Base-by-base conservation (phyloP, 2,797 vertebrate species). In the Malurus splendens region DNA sequence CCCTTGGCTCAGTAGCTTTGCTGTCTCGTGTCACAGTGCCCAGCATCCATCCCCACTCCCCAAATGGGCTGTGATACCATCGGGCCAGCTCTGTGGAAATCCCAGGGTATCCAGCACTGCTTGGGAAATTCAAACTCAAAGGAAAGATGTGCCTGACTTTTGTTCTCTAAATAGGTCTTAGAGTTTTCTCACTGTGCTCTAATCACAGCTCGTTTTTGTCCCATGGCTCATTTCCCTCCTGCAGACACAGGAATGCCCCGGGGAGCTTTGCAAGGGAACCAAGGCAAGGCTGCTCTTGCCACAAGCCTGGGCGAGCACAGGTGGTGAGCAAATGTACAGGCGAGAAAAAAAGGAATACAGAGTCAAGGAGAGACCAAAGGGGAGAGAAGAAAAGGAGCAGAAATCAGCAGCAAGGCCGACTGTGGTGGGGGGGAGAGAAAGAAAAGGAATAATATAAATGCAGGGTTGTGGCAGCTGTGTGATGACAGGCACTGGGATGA, bases 401-500 rank as follows among this genome's bases (percentile, higher is more conserved):
- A 54, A 80, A 68, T 59, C 51, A 65, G 60, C 33, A 81, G 83
- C 33, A 50, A 64, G 33, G 62, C 59, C 87, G 47, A 60, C 42
- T 36, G 1, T 2, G 23, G n/a, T 6, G 16, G 23, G 1, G 2
- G 64, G 74, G 72, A 84, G 36, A 73, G 72, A 71, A 86, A 94
- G 70, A 47, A 73, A 67, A 82, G 39, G 52, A 90, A 41, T 12
- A 45, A 72, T 82, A 91, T 39, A 94, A 85, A 74, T 27, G 78
- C 38, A 57, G 71, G 66, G 38, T 4, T 89, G 70, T 59, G 55
- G 89, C 86, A 91, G 82, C 73, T 72, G 55, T 0, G 16, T 44
- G 91, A 75, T 87, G 94, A 93, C 87, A 91, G 86, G 82, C 84
- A 12, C 41, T 39, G 76, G 82, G 70, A 80, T 4, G 61, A 89